Evolutionary conservation across 2,113 vertebrate genomes (phyloP).

Genomic region (Helogale parvula): DNA sequence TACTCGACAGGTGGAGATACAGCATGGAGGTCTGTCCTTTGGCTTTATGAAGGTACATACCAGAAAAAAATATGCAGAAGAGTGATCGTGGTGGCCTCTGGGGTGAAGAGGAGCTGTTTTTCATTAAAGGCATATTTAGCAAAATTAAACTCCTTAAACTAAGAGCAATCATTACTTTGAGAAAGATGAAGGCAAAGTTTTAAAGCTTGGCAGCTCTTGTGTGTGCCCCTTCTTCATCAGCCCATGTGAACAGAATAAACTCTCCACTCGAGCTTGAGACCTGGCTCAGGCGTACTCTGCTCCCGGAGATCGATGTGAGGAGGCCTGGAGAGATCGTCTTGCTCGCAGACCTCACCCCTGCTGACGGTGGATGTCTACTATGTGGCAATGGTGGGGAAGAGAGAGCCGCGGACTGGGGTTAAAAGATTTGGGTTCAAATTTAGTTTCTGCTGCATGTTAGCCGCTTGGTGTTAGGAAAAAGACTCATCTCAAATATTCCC

Average conservation of each 20-base stretch:
- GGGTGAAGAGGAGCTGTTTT: neutral
- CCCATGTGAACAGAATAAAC: neutral
- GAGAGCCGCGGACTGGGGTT: neutral
- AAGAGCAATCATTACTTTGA: neutral
- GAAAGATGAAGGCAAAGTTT: neutral
- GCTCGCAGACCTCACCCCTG: neutral
- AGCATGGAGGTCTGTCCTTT: neutral
- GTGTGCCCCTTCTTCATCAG: too few species aligned
- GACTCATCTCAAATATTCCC: neutral
- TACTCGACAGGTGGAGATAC: accelerated
- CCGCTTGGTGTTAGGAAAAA: neutral
- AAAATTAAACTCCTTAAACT: neutral
- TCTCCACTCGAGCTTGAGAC: neutral
- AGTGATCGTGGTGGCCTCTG: neutral
- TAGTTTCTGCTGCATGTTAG: neutral
- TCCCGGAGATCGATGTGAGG: neutral
- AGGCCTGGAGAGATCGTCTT: neutral
- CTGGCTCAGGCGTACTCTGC: neutral
- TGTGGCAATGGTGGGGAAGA: accelerated
- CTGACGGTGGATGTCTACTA: accelerated
- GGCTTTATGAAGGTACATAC: neutral
- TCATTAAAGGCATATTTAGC: neutral
- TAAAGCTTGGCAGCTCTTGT: neutral
- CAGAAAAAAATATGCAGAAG: neutral
- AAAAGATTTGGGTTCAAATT: neutral